These are phyloP conservation scores for Hippocampus comes DNA, from an alignment of 2,113 vertebrate species.

Conservation along the genomic window DNA sequence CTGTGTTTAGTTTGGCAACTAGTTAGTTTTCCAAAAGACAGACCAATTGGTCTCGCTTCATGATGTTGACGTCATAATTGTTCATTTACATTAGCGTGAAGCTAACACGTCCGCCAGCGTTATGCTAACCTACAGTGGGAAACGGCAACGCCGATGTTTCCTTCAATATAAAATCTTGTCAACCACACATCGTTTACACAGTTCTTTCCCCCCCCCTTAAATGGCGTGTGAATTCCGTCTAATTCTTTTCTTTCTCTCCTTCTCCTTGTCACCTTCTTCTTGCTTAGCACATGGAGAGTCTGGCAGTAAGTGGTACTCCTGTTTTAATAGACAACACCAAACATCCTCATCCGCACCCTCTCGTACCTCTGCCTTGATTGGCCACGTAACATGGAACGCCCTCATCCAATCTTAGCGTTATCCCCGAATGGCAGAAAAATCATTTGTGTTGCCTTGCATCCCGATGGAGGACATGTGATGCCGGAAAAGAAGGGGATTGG, in stretches of 20 bases:
- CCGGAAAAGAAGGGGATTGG: not conserved
- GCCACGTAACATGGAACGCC: conserved; percentile 44
- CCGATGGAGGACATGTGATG: not conserved
- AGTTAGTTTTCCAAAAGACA: no score
- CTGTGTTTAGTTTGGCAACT: no score
- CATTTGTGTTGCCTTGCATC: conserved; percentile 2
- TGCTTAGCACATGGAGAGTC: conserved; percentile 99
- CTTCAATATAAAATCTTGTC: not conserved
- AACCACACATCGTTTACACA: not conserved
- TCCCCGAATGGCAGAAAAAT: not conserved
- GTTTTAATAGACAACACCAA: conserved; percentile 75
- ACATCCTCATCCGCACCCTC: conserved; percentile 46
- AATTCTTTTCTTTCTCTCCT: conserved; percentile 93
- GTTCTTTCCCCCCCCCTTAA: conserved; percentile 43
- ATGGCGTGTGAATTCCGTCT: conserved; percentile 81
- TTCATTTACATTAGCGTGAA: no score
- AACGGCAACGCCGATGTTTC: no score
- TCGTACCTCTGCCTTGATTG: conserved; percentile 31
- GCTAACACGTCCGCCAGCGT: no score
- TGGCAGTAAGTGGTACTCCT: conserved; percentile 99
- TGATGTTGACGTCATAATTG: no score
- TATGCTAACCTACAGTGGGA: no score
- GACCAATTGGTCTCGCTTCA: no score
- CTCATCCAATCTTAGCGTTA: conserved; percentile 26
- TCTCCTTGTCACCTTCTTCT: conserved; percentile 86